Conservation (phyloP, 1,140 invertebrate species). For the Bemisia tabaci region DNA sequence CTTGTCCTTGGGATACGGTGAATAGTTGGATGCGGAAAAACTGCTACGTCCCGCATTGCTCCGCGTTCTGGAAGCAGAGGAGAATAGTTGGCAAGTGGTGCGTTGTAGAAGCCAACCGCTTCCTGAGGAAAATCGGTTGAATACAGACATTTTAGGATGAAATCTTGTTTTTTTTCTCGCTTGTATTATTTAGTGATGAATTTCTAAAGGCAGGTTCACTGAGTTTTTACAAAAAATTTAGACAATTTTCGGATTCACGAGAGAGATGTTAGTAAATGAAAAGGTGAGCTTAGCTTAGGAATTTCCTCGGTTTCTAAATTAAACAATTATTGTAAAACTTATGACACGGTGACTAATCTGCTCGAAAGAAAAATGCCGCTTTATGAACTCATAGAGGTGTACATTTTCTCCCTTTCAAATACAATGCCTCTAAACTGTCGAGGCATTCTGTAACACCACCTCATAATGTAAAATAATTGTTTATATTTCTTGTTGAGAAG, state of each 20-base stretch:
- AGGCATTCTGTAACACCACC: background rate
- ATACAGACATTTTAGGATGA: too few species aligned
- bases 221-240: background rate
- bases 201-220: background rate
- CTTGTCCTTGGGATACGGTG: background rate
- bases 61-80: background rate
- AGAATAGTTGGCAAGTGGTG: background rate
- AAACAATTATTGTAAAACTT: too few species aligned
- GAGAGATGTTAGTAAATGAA: background rate
- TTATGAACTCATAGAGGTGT: too few species aligned
- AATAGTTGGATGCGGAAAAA: background rate
- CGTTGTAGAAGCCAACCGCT: background rate
- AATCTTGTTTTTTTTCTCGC: too few species aligned
- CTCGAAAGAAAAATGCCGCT: too few species aligned
- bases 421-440: too few species aligned
- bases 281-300: background rate
- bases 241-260: background rate
- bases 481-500: background rate
- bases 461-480: background rate
- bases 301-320: too few species aligned
- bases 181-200: background rate
- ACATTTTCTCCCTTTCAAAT: too few species aligned
- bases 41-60: background rate
- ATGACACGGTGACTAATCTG: too few species aligned
- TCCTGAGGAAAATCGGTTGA: background rate